Evolutionary conservation across 2,888 invertebrate genomes (phyloP), one percentile per base, ranked within the genome.

Genomic region (Automeris io): DNA sequence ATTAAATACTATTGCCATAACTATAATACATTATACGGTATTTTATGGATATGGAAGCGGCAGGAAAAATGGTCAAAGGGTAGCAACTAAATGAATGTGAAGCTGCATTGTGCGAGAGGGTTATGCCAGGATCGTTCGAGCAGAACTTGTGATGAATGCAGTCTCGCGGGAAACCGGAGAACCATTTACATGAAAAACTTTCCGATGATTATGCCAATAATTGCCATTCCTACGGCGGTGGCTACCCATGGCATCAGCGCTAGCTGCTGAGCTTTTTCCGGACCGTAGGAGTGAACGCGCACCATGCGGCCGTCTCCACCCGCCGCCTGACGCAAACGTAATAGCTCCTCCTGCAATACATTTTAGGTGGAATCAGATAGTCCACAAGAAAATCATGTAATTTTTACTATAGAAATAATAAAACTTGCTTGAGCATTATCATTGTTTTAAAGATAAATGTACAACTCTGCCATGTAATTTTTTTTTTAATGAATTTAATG

Each of bases 101-200:
- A 77, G 68, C 70, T 69, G 68, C 70, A 68, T 61, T 59, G 62
- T 58, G 62, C 56, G 60, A 61, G 55, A 47, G 46, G 57, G 67
- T 57, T 58, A 69, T 61, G 51, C 69, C 49, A 68, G 72, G 71
- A 67, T 61, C 65, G 65, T 59, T 60, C 65, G 63, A 67, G 77
- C 72, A 70, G 70, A 65, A 55, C 62, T n/a, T n/a, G 69, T 61
- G 70, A 64, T 61, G n/a, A n/a, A n/a, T n/a, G n/a, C n/a, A 63
- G 65, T 63, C 71, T 70, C 63, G 53, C 63, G 49, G 29, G 1
- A 7, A 57, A 56, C 59, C 56, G 60, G 41, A 43, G 34, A 54
- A 43, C 51, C 70, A 88, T 91, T 93, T 92, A 94, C 88, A 94
- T 92, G 81, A 93, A 82, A 86, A 91, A 93, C 86, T 94, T 94